Percentiles rank a stretch among this genome's conserved stretches.
phyloP scores from a whole-genome alignment of 2,797 vertebrate genomes.

The Siniperca scherzeri region DNA sequence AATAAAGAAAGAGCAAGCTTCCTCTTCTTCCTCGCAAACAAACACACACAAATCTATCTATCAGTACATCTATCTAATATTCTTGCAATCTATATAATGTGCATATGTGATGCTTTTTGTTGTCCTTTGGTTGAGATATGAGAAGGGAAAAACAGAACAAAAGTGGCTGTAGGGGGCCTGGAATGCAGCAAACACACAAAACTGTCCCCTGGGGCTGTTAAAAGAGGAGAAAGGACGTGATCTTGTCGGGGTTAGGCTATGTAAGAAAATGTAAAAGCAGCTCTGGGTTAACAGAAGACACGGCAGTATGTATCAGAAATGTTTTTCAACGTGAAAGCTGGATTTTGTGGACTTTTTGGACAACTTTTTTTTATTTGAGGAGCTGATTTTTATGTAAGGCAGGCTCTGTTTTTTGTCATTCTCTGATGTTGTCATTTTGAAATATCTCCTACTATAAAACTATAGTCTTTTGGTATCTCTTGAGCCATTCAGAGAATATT shows the following conservation, averaged over 20 bases:
- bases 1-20: slow-evolving; percentile 76
- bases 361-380: not conserved
- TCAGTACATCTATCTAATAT: slow-evolving; percentile 36
- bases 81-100: slow-evolving; percentile 45
- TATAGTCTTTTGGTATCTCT: slow-evolving; percentile 2
- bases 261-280: slow-evolving; percentile 42
- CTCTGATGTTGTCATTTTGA: slow-evolving; percentile 11
- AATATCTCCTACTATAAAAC: not conserved
- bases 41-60: slow-evolving; percentile 30
- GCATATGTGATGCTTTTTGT: slow-evolving; percentile 52
- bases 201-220: slow-evolving; percentile 56
- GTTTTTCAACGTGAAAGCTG: not conserved
- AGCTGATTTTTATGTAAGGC: slow-evolving; percentile 3
- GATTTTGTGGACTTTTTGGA: not conserved
- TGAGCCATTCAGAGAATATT: slow-evolving; percentile 1
- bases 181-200: slow-evolving; percentile 70
- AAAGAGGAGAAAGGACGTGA: slow-evolving; percentile 67
- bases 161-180: slow-evolving; percentile 65
- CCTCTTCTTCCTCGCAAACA: slow-evolving; percentile 55
- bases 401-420: not conserved
- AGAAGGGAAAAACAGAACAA: slow-evolving; percentile 67
- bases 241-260: slow-evolving; percentile 57
- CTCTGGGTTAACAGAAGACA: not conserved
- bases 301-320: not conserved
- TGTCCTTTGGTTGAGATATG: slow-evolving; percentile 72